phyloP scores from a whole-genome alignment of 2,797 vertebrate species.

The Rhinatrema bivittatum region DNA sequence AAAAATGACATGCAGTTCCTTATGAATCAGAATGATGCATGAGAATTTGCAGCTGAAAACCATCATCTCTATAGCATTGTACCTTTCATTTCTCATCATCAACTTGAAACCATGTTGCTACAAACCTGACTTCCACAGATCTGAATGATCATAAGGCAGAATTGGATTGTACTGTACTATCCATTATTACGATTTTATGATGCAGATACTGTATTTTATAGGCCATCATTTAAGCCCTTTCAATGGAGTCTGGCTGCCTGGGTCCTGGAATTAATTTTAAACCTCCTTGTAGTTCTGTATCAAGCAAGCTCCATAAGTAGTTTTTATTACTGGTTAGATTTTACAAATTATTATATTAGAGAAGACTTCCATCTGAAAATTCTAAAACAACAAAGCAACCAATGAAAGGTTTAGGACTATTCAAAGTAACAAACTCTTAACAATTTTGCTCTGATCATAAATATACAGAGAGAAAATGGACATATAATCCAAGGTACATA shows the following conservation, averaged over 20 bases:
- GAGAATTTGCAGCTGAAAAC: conserved; percentile 15
- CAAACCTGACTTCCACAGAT: conserved; percentile 1
- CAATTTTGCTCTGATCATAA: conserved; percentile 73
- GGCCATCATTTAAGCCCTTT: conserved; percentile 21
- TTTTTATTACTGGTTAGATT: conserved; percentile 72
- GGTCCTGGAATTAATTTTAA: conserved; percentile 3
- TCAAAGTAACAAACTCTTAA: conserved; percentile 67
- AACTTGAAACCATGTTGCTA: neutral
- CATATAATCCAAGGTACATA: conserved; percentile 61
- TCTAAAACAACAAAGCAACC: conserved; percentile 71
- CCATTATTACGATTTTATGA: too few species aligned
- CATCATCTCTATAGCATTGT: conserved; percentile 13
- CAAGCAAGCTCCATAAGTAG: conserved; percentile 57
- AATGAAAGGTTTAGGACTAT: conserved; percentile 59
- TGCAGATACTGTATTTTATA: conserved; percentile 8
- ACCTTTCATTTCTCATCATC: too few species aligned
- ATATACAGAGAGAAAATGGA: conserved; percentile 70
- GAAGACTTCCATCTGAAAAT: conserved; percentile 62
- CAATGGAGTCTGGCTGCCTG: conserved; percentile 12
- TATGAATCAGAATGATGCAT: conserved; percentile 1
- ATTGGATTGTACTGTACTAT: neutral
- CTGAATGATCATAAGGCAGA: conserved; percentile 10
- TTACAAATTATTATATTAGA: conserved; percentile 70
- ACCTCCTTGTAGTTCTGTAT: too few species aligned
- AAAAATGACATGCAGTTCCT: neutral